These are phyloP conservation scores for Magallana angulata DNA, from an alignment of 1,140 invertebrate species.

Conservation along the genomic window DNA sequence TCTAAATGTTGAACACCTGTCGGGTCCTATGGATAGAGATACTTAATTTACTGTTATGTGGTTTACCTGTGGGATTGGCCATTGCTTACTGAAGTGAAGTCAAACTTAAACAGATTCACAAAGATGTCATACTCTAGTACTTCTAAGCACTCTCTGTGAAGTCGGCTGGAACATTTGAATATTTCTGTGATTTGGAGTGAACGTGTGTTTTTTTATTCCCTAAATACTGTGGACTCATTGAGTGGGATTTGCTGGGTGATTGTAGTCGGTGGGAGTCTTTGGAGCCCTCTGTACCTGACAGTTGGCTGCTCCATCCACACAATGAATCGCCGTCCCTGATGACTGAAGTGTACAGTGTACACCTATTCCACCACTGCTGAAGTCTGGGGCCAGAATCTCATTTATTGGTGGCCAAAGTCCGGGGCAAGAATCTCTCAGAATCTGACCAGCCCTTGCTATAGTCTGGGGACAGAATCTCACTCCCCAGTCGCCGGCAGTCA, in stretches of 20 bases:
- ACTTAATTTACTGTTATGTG: neutral
- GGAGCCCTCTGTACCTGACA: neutral
- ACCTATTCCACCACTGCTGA: too few relatives aligned
- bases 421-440: neutral
- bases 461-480: neutral
- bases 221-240: neutral
- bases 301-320: neutral
- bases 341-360: too few relatives aligned
- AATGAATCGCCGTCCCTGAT: neutral
- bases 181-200: neutral
- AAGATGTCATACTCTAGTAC: neutral
- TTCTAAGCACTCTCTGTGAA: neutral
- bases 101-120: constrained; percentile 1
- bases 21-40: neutral
- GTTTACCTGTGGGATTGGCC: neutral
- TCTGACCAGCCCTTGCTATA: neutral
- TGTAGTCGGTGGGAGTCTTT: neutral
- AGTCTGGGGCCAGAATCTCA: too few relatives aligned
- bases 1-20: neutral
- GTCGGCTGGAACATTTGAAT: constrained; percentile 31
- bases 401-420: neutral
- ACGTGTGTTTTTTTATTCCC: neutral
- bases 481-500: neutral
- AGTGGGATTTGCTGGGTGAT: neutral
- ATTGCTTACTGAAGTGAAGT: constrained; percentile 9